Conservation (phyloP, 2,113 vertebrate genomes). For the Aldabrachelys gigantea region DNA sequence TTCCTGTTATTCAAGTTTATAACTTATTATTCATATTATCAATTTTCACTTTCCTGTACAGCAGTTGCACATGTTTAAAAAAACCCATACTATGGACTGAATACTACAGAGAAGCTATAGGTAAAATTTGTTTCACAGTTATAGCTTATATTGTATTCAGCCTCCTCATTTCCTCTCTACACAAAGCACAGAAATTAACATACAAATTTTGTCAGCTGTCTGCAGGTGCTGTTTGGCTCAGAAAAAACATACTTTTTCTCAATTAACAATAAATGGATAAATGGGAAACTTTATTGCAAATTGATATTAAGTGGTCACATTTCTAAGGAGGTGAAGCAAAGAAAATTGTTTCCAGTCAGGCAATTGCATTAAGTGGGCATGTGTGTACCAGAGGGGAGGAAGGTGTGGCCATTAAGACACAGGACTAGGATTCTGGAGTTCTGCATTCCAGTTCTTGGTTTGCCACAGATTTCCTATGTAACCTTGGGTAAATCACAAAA, state of each 20-base stretch:
- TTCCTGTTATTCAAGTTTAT: not conserved
- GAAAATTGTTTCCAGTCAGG: not conserved
- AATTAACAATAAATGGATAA: not conserved
- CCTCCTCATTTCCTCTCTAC: not conserved
- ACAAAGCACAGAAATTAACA: not conserved
- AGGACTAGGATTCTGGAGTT: rapidly evolving
- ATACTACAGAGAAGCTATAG: not conserved
- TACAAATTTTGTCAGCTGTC: not conserved
- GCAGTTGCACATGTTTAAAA: not conserved
- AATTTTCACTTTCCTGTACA: not conserved
- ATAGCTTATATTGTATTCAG: not conserved
- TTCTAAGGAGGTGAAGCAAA: constrained; percentile 29
- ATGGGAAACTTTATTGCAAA: not conserved
- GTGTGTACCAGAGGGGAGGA: not conserved
- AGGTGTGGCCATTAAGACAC: not conserved
- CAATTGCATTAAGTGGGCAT: not conserved
- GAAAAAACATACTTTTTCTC: not conserved
- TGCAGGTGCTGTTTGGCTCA: not conserved
- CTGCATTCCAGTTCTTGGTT: rapidly evolving
- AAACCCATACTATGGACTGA: not conserved
- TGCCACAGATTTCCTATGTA: not conserved
- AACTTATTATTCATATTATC: not conserved
- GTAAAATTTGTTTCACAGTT: not conserved
- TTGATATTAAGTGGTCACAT: not conserved
- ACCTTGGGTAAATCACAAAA: not conserved